These are phyloP conservation scores for Dendrolimus pini DNA, from an alignment of 2,888 invertebrate species.

Conservation along the genomic window DNA sequence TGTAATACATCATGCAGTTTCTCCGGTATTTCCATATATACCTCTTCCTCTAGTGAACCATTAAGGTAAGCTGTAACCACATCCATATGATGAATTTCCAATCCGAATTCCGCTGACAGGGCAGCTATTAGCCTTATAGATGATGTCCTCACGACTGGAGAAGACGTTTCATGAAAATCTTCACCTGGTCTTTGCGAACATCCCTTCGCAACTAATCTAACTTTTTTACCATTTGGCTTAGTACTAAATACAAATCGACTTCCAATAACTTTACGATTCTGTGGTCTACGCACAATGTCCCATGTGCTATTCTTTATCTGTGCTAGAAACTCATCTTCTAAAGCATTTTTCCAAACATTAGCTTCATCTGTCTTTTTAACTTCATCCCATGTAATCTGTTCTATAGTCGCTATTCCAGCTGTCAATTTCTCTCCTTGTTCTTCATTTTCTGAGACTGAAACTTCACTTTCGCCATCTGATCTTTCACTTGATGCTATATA, in stretches of 20 bases:
- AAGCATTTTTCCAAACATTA: too few relatives aligned
- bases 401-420: background rate
- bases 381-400: too few relatives aligned
- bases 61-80: constrained; percentile 13
- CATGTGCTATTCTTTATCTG: too few relatives aligned
- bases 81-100: constrained; percentile 9
- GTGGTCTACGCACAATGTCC: constrained; percentile 1
- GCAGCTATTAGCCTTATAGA: constrained; percentile 13
- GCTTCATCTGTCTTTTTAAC: too few relatives aligned
- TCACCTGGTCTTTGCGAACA: constrained; percentile 10
- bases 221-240: constrained; percentile 7
- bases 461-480: too few relatives aligned
- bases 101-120: constrained; percentile 9
- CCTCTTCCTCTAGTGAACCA: constrained; percentile 12
- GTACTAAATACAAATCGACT: constrained; percentile 7
- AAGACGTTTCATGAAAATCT: constrained; percentile 9
- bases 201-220: constrained; percentile 7
- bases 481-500: too few relatives aligned
- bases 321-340: too few relatives aligned
- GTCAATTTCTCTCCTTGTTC: background rate
- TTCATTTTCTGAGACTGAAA: background rate
- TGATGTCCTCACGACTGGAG: constrained; percentile 8
- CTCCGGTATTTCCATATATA: constrained; percentile 13
- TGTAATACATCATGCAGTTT: constrained; percentile 6
- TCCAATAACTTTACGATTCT: constrained; percentile 6